Evolutionary conservation across 2,888 invertebrate species (phyloP), one percentile per base, ranked within the genome.

Genomic region (Microplitis deprimator): DNA sequence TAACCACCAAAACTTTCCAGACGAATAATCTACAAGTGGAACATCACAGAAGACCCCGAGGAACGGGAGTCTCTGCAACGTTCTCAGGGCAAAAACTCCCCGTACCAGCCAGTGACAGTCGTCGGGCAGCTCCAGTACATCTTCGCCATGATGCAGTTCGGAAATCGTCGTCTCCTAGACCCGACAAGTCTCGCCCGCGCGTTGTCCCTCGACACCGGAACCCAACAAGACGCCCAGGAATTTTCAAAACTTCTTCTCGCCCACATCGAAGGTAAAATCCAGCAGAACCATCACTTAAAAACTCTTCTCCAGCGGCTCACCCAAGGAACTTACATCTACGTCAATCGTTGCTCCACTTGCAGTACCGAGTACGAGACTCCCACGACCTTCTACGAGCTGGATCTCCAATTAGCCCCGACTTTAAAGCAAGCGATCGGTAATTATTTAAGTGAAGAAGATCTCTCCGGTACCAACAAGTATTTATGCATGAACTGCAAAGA

Each of bases 171-270:
- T 83, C 89, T 89, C 75, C 90, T 93, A 59, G 93, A 93, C 87
- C 93, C 93, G 3, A 91, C 91, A 62, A 91, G 91, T 77, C 91
- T 93, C 79, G 92, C 93, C 2, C 89, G 91, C 50, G 91, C 91
- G 68, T 87, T 93, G 6, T 91, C 92, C 5, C 86, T 93, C 71
- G 92, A 93, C 84, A 91, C 92, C 20, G 91, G 90, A 61, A 91
- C 91, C 59, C 93, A 93, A 81, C 93, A 93, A 89, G 93, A 93
- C 89, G 93, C 93, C 50, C 93, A 93, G 87, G 93, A 93, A 86
- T 93, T 93, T 88, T 92, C 92, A 10, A 93, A 93, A 85, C 89
- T 93, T 39, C 92, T 93, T 81, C 90, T 93, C 73, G 91, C 91
- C 68, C 90, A 92, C 71, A 89, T 93, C 20, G 93, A 93, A 86